These are phyloP conservation scores for Craniophora ligustri DNA, from an alignment of 2,888 invertebrate species.

Conservation along the genomic window DNA sequence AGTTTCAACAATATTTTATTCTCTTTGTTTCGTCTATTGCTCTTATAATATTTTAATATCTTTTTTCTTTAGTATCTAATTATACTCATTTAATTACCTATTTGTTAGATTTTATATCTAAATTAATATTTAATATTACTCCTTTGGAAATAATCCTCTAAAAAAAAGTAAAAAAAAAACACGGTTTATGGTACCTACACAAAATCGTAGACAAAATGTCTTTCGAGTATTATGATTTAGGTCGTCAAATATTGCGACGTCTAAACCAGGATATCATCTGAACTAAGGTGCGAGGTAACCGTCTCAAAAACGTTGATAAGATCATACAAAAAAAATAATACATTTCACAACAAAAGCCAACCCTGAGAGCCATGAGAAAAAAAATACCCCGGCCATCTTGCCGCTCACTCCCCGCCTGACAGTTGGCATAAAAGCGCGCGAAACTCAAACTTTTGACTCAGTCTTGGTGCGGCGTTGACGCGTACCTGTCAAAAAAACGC, in stretches of 20 bases:
- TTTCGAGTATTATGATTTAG: slow-evolving; percentile 10
- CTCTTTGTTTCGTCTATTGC: too few species aligned
- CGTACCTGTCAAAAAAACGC: slow-evolving; percentile 70
- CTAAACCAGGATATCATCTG: slow-evolving; percentile 27
- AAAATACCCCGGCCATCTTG: slow-evolving; percentile 62
- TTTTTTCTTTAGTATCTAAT: too few species aligned
- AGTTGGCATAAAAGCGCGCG: slow-evolving; percentile 76
- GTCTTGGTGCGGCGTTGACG: slow-evolving; percentile 74
- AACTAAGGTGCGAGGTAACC: slow-evolving; percentile 16
- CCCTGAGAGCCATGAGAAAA: slow-evolving; percentile 65
- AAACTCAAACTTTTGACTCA: slow-evolving; percentile 73
- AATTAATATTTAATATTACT: too few species aligned
- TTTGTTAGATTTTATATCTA: too few species aligned
- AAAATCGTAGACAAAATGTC: too few species aligned
- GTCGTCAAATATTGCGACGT: slow-evolving; percentile 1
- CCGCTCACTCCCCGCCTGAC: slow-evolving; percentile 77
- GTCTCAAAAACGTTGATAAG: slow-evolving; percentile 45
- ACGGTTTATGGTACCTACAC: too few species aligned
- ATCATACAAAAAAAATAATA: slow-evolving; percentile 58
- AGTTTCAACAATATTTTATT: too few species aligned
- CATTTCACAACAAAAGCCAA: slow-evolving; percentile 72
- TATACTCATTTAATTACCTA: too few species aligned
- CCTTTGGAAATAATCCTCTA: too few species aligned
- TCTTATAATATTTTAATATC: too few species aligned
- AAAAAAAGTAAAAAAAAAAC: too few species aligned